These are phyloP conservation scores for Spondyliosoma cantharus DNA, from an alignment of 2,797 vertebrate genomes.

Conservation along the genomic window DNA sequence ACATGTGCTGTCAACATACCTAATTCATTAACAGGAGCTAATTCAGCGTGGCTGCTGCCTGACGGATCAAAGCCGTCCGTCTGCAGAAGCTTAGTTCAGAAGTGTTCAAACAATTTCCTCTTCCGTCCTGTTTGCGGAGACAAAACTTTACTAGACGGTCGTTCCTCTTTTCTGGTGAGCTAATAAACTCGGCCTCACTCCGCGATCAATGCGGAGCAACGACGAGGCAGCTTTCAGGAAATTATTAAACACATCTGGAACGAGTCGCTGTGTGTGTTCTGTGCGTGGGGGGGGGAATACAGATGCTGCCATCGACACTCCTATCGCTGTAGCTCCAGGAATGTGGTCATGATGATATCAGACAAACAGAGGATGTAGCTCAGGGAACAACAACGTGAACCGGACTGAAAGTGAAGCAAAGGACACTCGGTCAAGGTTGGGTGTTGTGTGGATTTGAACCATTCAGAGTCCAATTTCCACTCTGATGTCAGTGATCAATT, in stretches of 20 bases:
- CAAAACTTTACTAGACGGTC: slow-evolving; percentile 1
- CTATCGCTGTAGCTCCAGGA: slow-evolving; percentile 11
- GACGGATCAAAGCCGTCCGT: slow-evolving; percentile 14
- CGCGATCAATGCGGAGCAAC: slow-evolving; percentile 1
- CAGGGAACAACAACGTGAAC: slow-evolving; percentile 27
- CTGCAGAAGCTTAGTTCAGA: slow-evolving; percentile 4
- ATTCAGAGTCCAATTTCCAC: no score
- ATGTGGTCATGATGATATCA: slow-evolving; percentile 39
- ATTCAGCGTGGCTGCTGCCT: not conserved
- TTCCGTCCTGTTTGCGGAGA: slow-evolving; percentile 14
- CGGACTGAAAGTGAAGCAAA: slow-evolving; percentile 4
- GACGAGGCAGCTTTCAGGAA: slow-evolving; percentile 15
- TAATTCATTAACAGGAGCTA: slow-evolving; percentile 6
- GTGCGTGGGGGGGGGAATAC: not conserved
- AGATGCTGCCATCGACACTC: slow-evolving; percentile 6
- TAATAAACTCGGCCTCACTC: slow-evolving; percentile 12
- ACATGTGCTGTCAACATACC: slow-evolving; percentile 6
- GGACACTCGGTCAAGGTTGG: no score
- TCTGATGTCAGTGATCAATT: no score
- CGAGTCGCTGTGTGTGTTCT: not conserved
- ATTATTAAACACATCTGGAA: slow-evolving; percentile 54
- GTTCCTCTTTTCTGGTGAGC: slow-evolving; percentile 53
- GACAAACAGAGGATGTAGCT: slow-evolving; percentile 1
- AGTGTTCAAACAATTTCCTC: not conserved
- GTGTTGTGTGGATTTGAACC: no score